Conservation (phyloP, 2,113 vertebrate genomes). For the Nothobranchius kuhntae region DNA sequence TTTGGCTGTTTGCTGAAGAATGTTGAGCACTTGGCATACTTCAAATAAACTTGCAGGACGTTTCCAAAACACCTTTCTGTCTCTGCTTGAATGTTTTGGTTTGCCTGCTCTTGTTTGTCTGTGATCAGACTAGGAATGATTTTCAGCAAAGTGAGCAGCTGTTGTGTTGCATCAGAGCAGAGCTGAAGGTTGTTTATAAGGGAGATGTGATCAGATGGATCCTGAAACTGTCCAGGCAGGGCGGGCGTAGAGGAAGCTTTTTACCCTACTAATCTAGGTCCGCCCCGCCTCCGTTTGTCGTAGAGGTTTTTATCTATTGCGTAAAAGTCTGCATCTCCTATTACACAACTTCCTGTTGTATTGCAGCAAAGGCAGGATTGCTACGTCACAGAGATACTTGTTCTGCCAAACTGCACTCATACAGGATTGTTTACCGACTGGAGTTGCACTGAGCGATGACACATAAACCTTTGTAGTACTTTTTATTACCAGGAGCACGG, state of each 20-base stretch:
- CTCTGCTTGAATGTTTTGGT: conserved; percentile 43
- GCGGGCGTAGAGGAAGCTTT: conserved; percentile 23
- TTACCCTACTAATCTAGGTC: conserved; percentile 27
- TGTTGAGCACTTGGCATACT: conserved; percentile 31
- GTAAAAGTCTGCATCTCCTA: conserved; percentile 28
- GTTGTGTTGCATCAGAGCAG: conserved; percentile 36
- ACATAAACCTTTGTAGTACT: conserved; percentile 16
- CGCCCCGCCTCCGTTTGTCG: conserved; percentile 42
- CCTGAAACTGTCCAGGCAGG: conserved; percentile 3
- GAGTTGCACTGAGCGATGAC: conserved; percentile 27
- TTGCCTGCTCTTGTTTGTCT: conserved; percentile 47
- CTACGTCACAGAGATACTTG: conserved; percentile 40
- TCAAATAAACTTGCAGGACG: conserved; percentile 42
- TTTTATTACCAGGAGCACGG: conserved; percentile 26
- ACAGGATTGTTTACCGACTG: conserved; percentile 20
- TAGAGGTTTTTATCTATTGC: conserved; percentile 51
- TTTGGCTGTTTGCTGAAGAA: conserved; percentile 9
- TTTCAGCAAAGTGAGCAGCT: conserved; percentile 41
- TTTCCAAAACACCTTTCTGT: conserved; percentile 47
- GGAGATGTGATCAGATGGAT: conserved; percentile 30
- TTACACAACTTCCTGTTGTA: conserved; percentile 54
- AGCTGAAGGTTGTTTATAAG: conserved; percentile 51
- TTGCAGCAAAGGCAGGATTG: conserved; percentile 18
- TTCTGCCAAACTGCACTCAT: conserved; percentile 41
- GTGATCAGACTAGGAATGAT: conserved; percentile 50